Evolutionary conservation across 2,113 vertebrate species (phyloP).

Genomic region (Trichomycterus rosablanca): DNA sequence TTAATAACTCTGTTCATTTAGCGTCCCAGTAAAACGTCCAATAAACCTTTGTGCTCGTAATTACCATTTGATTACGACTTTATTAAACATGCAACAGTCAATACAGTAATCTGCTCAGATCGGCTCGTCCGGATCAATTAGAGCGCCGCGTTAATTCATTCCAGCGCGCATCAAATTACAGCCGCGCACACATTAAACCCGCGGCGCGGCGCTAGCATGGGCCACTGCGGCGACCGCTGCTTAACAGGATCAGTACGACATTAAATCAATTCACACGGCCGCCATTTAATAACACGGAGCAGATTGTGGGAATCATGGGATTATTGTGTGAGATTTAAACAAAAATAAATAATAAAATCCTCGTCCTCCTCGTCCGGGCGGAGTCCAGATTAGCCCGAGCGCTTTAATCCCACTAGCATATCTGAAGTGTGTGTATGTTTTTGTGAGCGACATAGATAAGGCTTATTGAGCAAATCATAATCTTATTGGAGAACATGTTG

Average conservation of each 20-base stretch:
- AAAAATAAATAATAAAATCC: no score
- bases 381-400: conserved; percentile 63
- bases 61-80: conserved; percentile 13
- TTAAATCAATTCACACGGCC: conserved; percentile 68
- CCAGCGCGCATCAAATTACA: not conserved
- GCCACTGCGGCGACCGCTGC: conserved; percentile 55
- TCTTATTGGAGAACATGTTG: conserved; percentile 70
- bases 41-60: no score
- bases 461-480: conserved; percentile 65
- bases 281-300: conserved; percentile 66
- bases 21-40: no score
- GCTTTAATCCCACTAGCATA: conserved; percentile 63
- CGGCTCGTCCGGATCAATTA: not conserved
- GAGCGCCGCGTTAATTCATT: no score
- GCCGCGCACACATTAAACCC: conserved; percentile 14
- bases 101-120: conserved; percentile 23
- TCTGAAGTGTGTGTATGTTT: conserved; percentile 62
- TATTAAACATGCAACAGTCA: conserved; percentile 8
- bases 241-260: conserved; percentile 62
- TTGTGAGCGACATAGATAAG: conserved; percentile 64
- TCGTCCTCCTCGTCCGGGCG: conserved; percentile 30
- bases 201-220: not conserved
- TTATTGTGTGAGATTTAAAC: conserved; percentile 72
- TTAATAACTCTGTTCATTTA: no score
- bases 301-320: conserved; percentile 70